Base-by-base conservation (phyloP, 53 echinoderm and acorn worm species). In the Paracentrotus lividus region DNA sequence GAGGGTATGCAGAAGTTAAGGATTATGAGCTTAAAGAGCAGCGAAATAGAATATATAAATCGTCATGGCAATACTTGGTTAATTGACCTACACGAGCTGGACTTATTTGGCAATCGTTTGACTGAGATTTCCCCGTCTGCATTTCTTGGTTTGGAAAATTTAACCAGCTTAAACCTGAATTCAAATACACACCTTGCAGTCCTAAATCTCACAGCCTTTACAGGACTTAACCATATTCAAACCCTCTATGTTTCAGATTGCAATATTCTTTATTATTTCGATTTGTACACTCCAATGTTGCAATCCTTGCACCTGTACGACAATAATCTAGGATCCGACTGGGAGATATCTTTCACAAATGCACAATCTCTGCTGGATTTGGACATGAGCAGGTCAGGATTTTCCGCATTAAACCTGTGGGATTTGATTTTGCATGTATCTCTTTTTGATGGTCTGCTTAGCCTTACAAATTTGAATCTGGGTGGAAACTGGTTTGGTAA, bases 81-180 rank as follows among this genome's bases (percentile, higher is more conserved):
- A 76, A 42, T 76, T 38, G 76, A 42, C 76, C 21, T 36, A 42
- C 2, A 14, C 5, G 76, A 76, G 76, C 23, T 40, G 16, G 1
- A 42, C 21, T 10, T 76, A 76, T 4, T 5, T 3, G 76, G 76
- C 6, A 76, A 76, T 42, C 40, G 18, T 34, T 16, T 76, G 14
- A 42, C 42, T 40, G 42, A 76, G 6, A 76, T 76, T 31, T 76
- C 76, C 31, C 32, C 40, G 42, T 40, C 76, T 36, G 21, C 38
- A 42, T 76, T 76, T 76, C 76, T 20, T 23, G 76, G 76, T 40
- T 76, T 76, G 31, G 15, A 21, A 18, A 76, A 76, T 42, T 76
- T 76, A 76, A 76, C 76, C 18, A 20, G 38, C 42, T 42, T 76
- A 76, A 8, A 76, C 76, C 18, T 76, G 76, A 76, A 23, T 18